Conservation (phyloP, 1,140 invertebrate species). For the Panagrolaimus sp. region DNA sequence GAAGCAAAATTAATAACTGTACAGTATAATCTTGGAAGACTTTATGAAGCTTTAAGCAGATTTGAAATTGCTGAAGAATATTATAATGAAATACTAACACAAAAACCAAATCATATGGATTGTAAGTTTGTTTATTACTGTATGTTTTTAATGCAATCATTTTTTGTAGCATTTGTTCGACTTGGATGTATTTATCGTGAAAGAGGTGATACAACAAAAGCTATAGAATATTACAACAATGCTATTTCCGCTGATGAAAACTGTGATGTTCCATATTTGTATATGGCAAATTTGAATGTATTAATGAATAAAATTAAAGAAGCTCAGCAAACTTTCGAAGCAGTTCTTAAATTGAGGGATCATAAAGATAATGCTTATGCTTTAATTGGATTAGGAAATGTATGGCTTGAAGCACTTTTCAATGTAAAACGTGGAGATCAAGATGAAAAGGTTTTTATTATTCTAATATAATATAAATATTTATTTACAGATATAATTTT, state of each 20-base stretch:
- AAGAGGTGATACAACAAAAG: not conserved
- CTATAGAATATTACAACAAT: not conserved
- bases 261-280: not conserved
- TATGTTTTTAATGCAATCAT: too few species aligned
- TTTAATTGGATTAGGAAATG: conserved; percentile 8
- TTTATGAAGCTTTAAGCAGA: not conserved
- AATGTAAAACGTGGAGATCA: not conserved
- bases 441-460: not conserved
- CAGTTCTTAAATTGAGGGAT: not conserved
- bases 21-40: not conserved
- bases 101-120: not conserved
- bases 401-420: conserved; percentile 7
- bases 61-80: not conserved
- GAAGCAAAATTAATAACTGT: not conserved
- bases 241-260: not conserved
- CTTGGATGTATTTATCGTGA: not conserved
- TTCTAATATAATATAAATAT: not conserved
- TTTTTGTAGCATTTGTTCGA: not conserved
- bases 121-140: too few species aligned
- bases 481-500: not conserved
- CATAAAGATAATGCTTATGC: conserved; percentile 1
- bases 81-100: not conserved
- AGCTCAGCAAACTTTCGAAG: not conserved
- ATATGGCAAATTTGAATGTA: not conserved
- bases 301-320: not conserved